A percentile compares a stretch with the other conserved stretches of the same genome.
Conservation (phyloP, 2,888 invertebrate species). For the Thelaira solivaga region DNA sequence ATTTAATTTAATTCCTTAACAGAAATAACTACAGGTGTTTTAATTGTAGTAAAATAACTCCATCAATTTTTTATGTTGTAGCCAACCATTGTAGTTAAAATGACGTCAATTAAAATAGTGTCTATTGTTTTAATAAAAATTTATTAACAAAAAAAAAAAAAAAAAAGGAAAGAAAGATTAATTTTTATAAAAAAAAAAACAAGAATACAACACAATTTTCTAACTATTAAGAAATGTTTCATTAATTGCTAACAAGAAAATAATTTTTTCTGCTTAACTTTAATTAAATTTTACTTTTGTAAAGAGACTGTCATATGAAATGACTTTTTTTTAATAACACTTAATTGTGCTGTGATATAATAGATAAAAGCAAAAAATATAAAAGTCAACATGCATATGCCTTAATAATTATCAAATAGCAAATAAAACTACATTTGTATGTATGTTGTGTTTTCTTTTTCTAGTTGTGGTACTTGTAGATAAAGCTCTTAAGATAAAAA, state of each 20-base stretch:
- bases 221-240: background rate
- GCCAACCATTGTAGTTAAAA: constrained; percentile 1
- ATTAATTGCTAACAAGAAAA: constrained; percentile 34
- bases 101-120: constrained; percentile 46
- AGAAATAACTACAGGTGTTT: constrained; percentile 43
- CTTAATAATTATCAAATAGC: too few species aligned
- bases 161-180: background rate
- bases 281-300: background rate
- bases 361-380: too few species aligned
- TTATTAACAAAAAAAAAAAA: constrained; percentile 7
- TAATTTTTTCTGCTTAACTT: background rate
- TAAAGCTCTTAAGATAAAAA: too few species aligned
- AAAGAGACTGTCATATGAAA: background rate
- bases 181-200: background rate
- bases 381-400: too few species aligned
- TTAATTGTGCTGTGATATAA: too few species aligned
- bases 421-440: too few species aligned
- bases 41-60: constrained; percentile 45
- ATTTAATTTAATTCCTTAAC: constrained; percentile 43
- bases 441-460: too few species aligned
- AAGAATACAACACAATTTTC: constrained; percentile 21
- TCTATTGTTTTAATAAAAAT: constrained; percentile 36
- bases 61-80: constrained; percentile 12
- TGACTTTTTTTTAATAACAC: too few species aligned
- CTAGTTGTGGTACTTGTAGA: too few species aligned